Percentiles rank a stretch among this genome's conserved stretches.
phyloP scores from a whole-genome alignment of 2,113 vertebrate genomes.

The Ammodytes marinus region DNA sequence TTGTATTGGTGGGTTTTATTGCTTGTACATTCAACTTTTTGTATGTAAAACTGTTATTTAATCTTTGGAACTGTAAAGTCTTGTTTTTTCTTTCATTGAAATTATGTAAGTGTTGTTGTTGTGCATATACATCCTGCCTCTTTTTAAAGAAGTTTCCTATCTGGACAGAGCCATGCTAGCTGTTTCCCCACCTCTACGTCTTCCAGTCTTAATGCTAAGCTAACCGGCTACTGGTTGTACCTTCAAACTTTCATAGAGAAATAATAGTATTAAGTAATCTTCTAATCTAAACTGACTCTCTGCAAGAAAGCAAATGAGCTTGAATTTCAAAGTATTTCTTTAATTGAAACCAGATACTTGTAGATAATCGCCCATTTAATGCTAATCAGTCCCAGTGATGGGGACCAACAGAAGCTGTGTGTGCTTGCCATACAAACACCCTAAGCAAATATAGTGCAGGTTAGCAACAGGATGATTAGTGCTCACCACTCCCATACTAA shows the following conservation, averaged over 20 bases:
- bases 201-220: not conserved
- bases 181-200: too few species aligned
- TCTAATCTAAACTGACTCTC: not conserved
- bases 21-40: not conserved
- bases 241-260: not conserved
- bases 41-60: not conserved
- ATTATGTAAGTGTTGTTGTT: not conserved
- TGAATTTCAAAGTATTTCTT: not conserved
- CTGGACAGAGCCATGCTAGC: not conserved
- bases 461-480: not conserved
- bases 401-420: constrained; percentile 10
- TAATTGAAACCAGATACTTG: not conserved
- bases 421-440: constrained; percentile 21
- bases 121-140: not conserved
- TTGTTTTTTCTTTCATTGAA: not conserved
- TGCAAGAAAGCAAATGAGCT: not conserved
- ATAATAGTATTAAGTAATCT: too few species aligned
- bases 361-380: not conserved
- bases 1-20: not conserved
- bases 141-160: not conserved
- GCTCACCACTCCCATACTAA: constrained; percentile 15
- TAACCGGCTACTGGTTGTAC: not conserved
- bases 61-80: not conserved
- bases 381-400: not conserved
- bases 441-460: constrained; percentile 44